Percentiles rank a stretch among this genome's conserved stretches.
Conservation (phyloP, 2,113 vertebrate species). For the Cyprinodon variegatus region DNA sequence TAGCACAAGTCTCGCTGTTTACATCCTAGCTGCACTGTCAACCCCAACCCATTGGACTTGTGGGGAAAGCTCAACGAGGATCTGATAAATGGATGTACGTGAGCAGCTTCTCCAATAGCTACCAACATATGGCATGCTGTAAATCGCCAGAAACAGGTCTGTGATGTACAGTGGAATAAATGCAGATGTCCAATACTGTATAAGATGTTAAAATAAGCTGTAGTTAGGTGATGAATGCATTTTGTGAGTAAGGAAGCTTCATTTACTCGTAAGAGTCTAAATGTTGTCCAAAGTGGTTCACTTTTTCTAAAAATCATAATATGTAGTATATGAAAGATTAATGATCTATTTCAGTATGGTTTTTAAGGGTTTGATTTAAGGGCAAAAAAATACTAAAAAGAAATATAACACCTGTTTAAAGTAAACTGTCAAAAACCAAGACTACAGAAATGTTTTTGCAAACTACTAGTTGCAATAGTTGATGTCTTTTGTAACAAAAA, state of each 20-base stretch:
- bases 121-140: constrained; percentile 28
- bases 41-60: constrained; percentile 11
- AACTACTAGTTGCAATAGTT: constrained; percentile 5
- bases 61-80: constrained; percentile 11
- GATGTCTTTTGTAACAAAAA: constrained; percentile 8
- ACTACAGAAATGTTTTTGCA: constrained; percentile 1
- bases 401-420: constrained; percentile 3
- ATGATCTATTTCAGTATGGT: constrained; percentile 8
- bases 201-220: constrained; percentile 67
- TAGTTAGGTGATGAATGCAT: constrained; percentile 57
- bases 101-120: constrained; percentile 33
- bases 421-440: not conserved
- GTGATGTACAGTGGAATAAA: constrained; percentile 64
- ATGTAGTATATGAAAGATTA: constrained; percentile 15
- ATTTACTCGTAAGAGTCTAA: constrained; percentile 52
- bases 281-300: constrained; percentile 28
- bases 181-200: constrained; percentile 59
- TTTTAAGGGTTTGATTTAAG: constrained; percentile 12
- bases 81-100: constrained; percentile 31
- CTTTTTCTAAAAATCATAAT: constrained; percentile 23
- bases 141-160: constrained; percentile 48
- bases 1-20: constrained; percentile 36
- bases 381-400: not conserved
- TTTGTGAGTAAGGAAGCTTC: constrained; percentile 37
- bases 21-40: constrained; percentile 31